Conservation (phyloP, 2,797 vertebrate species). For the Hydrophis major region DNA sequence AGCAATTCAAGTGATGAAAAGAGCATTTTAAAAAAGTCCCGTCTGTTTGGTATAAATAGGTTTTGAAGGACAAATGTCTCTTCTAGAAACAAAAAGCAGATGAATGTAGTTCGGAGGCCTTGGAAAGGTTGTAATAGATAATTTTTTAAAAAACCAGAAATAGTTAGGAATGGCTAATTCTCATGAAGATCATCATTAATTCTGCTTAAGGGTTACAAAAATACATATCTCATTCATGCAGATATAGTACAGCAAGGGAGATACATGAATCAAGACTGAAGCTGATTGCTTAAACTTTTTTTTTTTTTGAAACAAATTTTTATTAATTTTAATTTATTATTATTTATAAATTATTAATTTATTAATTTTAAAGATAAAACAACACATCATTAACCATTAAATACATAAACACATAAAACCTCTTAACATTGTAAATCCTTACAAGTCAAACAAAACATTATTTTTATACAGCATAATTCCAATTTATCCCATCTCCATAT, state of each 20-base stretch:
- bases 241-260: constrained; percentile 13
- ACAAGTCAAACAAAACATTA: too few relatives aligned
- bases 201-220: constrained; percentile 33
- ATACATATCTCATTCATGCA: constrained; percentile 30
- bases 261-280: constrained; percentile 33
- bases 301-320: too few relatives aligned
- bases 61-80: constrained; percentile 22
- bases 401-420: too few relatives aligned
- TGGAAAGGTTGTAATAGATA: constrained; percentile 37
- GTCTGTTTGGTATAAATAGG: constrained; percentile 38
- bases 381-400: too few relatives aligned
- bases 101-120: constrained; percentile 27
- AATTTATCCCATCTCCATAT: too few relatives aligned
- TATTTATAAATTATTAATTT: too few relatives aligned
- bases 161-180: constrained; percentile 17
- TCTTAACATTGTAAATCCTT: too few relatives aligned
- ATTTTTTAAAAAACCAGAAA: constrained; percentile 11
- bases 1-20: constrained; percentile 51
- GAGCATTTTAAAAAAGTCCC: constrained; percentile 41
- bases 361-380: too few relatives aligned
- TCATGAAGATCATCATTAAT: not conserved
- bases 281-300: constrained; percentile 40
- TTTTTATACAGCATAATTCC: too few relatives aligned
- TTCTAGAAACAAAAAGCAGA: constrained; percentile 34
- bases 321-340: too few relatives aligned